Conservation (phyloP, 2,113 vertebrate species). For the Semnornis frantzii region DNA sequence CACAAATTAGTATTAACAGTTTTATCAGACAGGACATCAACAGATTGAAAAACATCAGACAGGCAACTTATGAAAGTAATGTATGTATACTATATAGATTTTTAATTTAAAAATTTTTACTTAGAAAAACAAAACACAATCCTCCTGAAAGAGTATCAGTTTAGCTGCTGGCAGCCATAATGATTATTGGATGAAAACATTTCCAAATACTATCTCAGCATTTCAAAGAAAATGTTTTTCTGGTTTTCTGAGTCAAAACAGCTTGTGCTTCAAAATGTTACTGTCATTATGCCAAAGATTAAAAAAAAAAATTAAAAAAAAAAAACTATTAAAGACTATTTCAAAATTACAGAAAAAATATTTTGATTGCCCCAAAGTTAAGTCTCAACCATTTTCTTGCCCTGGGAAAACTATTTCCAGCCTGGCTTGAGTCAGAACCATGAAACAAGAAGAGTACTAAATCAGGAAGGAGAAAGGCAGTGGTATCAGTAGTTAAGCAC, state of each 20-base stretch:
- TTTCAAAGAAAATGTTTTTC: not conserved
- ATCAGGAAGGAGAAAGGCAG: not conserved
- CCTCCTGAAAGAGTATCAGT: not conserved
- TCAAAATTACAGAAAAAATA: not conserved
- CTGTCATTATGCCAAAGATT: not conserved
- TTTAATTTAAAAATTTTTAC: not conserved
- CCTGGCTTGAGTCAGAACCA: not conserved
- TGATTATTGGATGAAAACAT: not conserved
- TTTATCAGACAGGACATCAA: too few relatives aligned
- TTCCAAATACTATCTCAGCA: not conserved
- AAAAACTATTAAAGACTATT: not conserved
- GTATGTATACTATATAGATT: not conserved
- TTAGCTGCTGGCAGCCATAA: not conserved
- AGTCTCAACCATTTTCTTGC: not conserved
- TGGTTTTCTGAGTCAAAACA: constrained; percentile 7
- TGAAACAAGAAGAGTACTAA: not conserved
- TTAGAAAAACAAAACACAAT: not conserved
- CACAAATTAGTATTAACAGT: too few relatives aligned
- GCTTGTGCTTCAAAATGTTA: constrained; percentile 5
- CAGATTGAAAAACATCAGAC: too few relatives aligned
- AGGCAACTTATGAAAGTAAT: too few relatives aligned
- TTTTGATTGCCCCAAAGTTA: not conserved
- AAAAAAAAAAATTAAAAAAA: not conserved
- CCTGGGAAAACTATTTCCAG: not conserved
- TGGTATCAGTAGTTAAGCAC: not conserved